These are phyloP conservation scores for Oscheius sp. DNA, from an alignment of 2,888 invertebrate species.

Conservation along the genomic window DNA sequence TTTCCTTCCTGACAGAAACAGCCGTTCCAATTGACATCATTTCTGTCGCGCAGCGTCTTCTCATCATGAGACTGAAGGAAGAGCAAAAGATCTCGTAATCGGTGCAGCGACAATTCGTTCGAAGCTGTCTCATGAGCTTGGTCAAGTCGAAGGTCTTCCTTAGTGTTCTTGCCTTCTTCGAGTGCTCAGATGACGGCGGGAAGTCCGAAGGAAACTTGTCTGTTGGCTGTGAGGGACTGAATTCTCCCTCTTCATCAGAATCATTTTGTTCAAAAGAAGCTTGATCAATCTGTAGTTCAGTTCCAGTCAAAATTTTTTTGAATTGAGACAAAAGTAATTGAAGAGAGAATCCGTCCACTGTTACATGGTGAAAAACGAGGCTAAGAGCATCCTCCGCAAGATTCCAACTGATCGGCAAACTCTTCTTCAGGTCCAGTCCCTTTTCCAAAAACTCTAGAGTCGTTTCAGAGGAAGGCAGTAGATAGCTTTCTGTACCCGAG, in stretches of 20 bases:
- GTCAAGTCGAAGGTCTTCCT: neutral
- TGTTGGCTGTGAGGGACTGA: too few relatives aligned
- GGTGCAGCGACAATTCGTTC: neutral
- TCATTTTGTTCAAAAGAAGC: neutral
- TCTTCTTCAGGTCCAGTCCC: constrained; percentile 9
- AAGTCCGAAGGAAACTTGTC: constrained; percentile 21
- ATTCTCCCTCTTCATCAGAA: neutral
- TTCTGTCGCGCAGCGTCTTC: neutral
- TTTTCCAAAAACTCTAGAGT: neutral
- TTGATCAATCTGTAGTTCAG: neutral
- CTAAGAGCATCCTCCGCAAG: neutral
- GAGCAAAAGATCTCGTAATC: constrained; percentile 27
- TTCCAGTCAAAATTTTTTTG: neutral
- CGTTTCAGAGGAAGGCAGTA: neutral
- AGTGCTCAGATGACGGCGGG: neutral
- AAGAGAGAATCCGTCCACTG: constrained; percentile 32
- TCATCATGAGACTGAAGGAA: neutral
- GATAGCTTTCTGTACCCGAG: constrained; percentile 30
- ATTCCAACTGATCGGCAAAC: constrained; percentile 4
- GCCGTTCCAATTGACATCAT: constrained; percentile 16
- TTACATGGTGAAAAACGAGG: constrained; percentile 32
- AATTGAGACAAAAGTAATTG: constrained; percentile 15
- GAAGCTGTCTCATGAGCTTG: neutral
- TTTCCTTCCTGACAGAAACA: constrained; percentile 11
- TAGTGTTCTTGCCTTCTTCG: neutral